Percentiles rank a stretch among this genome's conserved stretches.
phyloP scores from a whole-genome alignment of 2,113 vertebrate species.

The Zosterops japonicus region DNA sequence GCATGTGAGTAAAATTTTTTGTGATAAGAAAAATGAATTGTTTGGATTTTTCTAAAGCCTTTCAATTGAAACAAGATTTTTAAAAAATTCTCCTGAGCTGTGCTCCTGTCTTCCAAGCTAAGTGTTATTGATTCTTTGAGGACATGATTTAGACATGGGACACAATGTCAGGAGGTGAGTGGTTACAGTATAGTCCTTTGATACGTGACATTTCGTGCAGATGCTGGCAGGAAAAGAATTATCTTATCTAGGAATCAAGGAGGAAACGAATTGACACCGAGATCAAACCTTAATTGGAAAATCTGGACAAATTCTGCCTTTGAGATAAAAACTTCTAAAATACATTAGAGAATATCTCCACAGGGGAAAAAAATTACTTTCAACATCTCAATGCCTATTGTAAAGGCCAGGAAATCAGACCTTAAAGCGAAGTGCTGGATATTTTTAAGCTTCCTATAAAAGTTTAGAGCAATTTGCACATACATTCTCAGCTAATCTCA shows the following conservation, averaged over 20 bases:
- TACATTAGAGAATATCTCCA: not conserved
- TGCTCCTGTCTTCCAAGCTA: not conserved
- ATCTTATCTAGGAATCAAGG: conserved; percentile 35
- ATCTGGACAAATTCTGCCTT: conserved; percentile 9
- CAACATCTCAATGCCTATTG: not conserved
- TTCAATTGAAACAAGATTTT: not conserved
- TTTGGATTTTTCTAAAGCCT: not conserved
- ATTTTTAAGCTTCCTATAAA: not conserved
- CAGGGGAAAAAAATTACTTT: not conserved
- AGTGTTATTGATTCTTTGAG: not conserved
- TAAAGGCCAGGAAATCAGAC: not conserved
- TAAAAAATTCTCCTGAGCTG: not conserved
- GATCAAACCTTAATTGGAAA: conserved; percentile 15
- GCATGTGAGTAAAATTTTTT: not conserved
- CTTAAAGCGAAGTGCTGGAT: not conserved
- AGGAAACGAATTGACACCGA: conserved; percentile 23
- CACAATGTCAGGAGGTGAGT: not conserved
- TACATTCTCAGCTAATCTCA: not conserved
- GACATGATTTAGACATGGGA: not conserved
- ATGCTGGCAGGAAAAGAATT: conserved; percentile 8
- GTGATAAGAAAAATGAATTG: not conserved
- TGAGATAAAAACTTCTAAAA: conserved; percentile 7
- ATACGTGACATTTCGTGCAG: not conserved
- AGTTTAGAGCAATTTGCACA: not conserved
- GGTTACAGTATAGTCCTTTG: not conserved